Base-by-base conservation (phyloP, 2,113 vertebrate genomes). In the Caranx ignobilis region DNA sequence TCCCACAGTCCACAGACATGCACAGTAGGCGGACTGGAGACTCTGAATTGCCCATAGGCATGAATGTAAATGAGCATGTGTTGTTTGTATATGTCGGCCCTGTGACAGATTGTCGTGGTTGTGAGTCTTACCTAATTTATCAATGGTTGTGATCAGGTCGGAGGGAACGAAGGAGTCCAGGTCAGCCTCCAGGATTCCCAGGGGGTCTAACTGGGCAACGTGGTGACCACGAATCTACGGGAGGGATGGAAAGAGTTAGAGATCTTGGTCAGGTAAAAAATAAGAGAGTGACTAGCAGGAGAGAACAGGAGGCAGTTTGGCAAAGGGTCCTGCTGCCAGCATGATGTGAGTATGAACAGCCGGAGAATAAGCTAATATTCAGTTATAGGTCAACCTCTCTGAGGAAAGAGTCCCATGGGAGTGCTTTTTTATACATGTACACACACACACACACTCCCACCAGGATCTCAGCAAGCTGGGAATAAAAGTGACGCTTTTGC, bases 101-200 rank as follows among this genome's bases (percentile, higher is more conserved):
- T 26, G 26, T 26, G 26, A 26, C 26, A 26, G 26, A 26, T 26
- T 52, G 26, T 31, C 19, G 41, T 52, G 3, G 57, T 11, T 15
- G 12, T 21, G 13, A 32, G 45, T 7, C 81, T 92, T 75, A 94
- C 92, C 88, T 79, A 95, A 89, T 82, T 94, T 94, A 89, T 94
- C 89, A 26, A 95, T 83, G 26, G 86, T 89, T 31, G 92, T 95
- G 83, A 95, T 92, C 47, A 95, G 85, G 85, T 94, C 93, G 1
- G 90, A 93, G 10, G 93, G 94, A 80, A 94, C 73, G 13, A 91
- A 92, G 12, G 88, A 90, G 84, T 95, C 91, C 47, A 91, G 78
- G 79, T 95, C 92, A 43, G 94, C 87, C 5, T 90, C 91, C 59
- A 94, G 84, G 79, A 94, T 93, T 61, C 91, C 90, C 60, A 94